These are phyloP conservation scores for Leptinotarsa lineolata DNA, from an alignment of 1,140 invertebrate species.

Conservation along the genomic window DNA sequence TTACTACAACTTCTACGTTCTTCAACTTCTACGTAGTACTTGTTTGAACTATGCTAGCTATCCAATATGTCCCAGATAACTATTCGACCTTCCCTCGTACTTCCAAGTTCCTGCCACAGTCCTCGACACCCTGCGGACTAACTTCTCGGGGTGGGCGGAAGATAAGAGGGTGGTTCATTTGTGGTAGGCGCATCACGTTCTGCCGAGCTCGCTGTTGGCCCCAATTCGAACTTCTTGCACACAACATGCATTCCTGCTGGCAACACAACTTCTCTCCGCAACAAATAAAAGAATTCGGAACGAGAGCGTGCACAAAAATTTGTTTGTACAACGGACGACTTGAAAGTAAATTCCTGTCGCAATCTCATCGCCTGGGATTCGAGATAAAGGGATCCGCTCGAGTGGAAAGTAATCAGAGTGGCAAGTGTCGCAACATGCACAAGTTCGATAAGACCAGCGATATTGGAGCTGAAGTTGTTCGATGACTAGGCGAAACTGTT, in stretches of 20 bases:
- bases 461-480: too few relatives aligned
- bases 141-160: background rate
- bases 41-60: too few relatives aligned
- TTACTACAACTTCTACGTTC: too few relatives aligned
- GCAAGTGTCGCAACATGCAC: too few relatives aligned
- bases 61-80: too few relatives aligned
- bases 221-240: slow-evolving; percentile 22
- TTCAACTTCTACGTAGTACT: too few relatives aligned
- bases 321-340: background rate
- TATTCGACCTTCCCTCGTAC: too few relatives aligned
- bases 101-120: too few relatives aligned
- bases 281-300: background rate
- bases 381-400: background rate
- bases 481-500: too few relatives aligned
- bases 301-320: background rate
- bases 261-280: slow-evolving; percentile 5
- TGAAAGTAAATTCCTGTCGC: background rate
- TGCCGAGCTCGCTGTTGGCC: background rate
- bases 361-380: background rate
- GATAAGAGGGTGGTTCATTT: background rate
- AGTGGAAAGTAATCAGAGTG: too few relatives aligned
- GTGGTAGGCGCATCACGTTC: slow-evolving; percentile 16
- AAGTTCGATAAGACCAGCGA: too few relatives aligned
- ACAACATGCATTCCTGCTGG: slow-evolving; percentile 19
- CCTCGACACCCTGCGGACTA: background rate